Evolutionary conservation across 2,113 vertebrate genomes (phyloP).

Genomic region (Alouatta palliata): DNA sequence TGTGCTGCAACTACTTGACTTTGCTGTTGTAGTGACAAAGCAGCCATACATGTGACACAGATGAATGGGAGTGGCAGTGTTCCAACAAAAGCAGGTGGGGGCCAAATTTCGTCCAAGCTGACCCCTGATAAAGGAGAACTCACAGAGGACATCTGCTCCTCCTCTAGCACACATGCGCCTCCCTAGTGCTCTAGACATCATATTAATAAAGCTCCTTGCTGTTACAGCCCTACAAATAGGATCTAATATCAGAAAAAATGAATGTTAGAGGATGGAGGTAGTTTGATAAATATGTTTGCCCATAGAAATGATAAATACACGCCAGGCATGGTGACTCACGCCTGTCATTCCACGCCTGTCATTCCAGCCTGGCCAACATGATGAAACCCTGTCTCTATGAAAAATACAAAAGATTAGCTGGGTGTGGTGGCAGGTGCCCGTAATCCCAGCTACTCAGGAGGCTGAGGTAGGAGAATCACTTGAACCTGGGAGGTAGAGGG

Average conservation of each 20-base stretch:
- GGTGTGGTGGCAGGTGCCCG: too few relatives aligned
- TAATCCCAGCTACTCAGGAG: too few relatives aligned
- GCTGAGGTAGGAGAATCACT: too few relatives aligned
- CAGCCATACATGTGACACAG: fast-evolving
- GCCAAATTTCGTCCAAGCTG: fast-evolving
- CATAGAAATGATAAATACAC: background rate
- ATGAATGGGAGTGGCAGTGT: background rate
- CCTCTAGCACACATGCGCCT: fast-evolving
- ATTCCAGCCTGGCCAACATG: too few relatives aligned
- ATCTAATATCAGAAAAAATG: background rate
- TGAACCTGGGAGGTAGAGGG: too few relatives aligned
- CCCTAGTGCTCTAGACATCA: background rate
- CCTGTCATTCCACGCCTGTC: too few relatives aligned
- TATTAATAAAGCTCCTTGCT: background rate
- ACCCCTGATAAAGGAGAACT: fast-evolving
- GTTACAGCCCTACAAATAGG: background rate
- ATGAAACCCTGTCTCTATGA: too few relatives aligned
- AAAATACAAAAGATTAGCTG: too few relatives aligned
- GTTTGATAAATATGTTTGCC: background rate
- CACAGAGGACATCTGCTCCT: fast-evolving
- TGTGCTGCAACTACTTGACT: fast-evolving
- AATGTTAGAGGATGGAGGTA: background rate
- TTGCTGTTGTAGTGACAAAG: too few relatives aligned
- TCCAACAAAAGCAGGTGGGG: background rate
- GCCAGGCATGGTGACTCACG: too few relatives aligned